A percentile compares a stretch with the other conserved stretches of the same genome.
These are phyloP conservation scores for Euphydryas editha DNA, from an alignment of 2,888 invertebrate genomes.

Conservation along the genomic window DNA sequence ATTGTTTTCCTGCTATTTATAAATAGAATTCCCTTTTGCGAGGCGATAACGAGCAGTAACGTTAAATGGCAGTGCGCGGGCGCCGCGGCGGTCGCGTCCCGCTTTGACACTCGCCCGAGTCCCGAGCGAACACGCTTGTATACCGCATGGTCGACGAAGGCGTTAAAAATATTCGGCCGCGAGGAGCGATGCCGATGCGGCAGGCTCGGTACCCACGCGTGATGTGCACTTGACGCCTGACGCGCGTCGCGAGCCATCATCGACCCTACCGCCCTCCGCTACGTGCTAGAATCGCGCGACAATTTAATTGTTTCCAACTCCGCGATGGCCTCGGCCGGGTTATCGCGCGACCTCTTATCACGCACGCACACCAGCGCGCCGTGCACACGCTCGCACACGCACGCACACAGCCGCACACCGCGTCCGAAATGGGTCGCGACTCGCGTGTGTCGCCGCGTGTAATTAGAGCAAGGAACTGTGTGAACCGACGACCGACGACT, in stretches of 20 bases:
- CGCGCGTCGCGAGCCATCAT: background rate
- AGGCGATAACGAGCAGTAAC: constrained; percentile 26
- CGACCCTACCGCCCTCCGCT: constrained; percentile 16
- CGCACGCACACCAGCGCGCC: constrained; percentile 37
- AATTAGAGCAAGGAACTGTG: constrained; percentile 63
- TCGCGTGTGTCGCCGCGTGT: constrained; percentile 51
- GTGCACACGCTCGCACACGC: constrained; percentile 31
- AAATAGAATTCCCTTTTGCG: constrained; percentile 21
- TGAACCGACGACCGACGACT: constrained; percentile 32
- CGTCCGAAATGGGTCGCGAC: constrained; percentile 56
- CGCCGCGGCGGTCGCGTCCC: background rate
- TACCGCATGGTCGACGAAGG: constrained; percentile 10
- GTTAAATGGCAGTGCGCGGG: constrained; percentile 5
- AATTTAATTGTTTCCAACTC: constrained; percentile 19
- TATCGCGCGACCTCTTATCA: constrained; percentile 52
- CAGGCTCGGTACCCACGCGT: constrained; percentile 31
- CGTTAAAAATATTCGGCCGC: constrained; percentile 34
- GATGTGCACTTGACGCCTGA: constrained; percentile 32
- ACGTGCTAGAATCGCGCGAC: constrained; percentile 19
- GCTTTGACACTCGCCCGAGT: constrained; percentile 5
- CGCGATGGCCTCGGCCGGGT: constrained; percentile 46
- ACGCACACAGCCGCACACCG: constrained; percentile 17
- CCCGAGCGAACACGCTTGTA: background rate
- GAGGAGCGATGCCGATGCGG: constrained; percentile 11
- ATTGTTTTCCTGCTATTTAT: constrained; percentile 28